Evolutionary conservation across 1,140 invertebrate genomes (phyloP).

Genomic region (Drosophila takahashii): DNA sequence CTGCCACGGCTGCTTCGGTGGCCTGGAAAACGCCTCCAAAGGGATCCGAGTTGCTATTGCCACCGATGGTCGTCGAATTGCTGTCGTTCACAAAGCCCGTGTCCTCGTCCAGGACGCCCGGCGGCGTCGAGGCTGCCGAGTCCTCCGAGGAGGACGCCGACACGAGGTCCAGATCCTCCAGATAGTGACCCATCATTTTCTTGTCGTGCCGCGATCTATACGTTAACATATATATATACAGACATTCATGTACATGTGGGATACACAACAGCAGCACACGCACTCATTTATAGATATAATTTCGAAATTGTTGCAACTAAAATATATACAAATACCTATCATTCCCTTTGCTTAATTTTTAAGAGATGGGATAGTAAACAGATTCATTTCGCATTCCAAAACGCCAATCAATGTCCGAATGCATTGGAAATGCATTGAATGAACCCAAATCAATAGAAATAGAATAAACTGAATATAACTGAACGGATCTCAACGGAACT

Average conservation of each 20-base stretch:
- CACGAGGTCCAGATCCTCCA: slow-evolving; percentile 61
- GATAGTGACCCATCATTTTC: slow-evolving; percentile 60
- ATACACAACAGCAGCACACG: slow-evolving; percentile 21
- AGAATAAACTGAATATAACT: slow-evolving; percentile 19
- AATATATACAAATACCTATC: too few species aligned
- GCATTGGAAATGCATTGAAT: slow-evolving; percentile 29
- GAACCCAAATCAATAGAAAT: slow-evolving; percentile 16
- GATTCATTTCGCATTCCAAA: slow-evolving; percentile 1
- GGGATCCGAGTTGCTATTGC: slow-evolving; percentile 29
- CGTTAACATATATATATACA: slow-evolving; percentile 52
- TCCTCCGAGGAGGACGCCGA: slow-evolving; percentile 49
- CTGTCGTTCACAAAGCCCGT: slow-evolving; percentile 69
- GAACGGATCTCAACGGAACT: slow-evolving; percentile 8
- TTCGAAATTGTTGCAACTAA: background rate
- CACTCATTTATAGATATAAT: background rate
- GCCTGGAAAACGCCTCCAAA: slow-evolving; percentile 60
- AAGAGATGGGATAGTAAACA: background rate
- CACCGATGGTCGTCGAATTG: slow-evolving; percentile 20
- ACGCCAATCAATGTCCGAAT: slow-evolving; percentile 36
- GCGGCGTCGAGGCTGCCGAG: slow-evolving; percentile 19
- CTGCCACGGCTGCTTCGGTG: slow-evolving; percentile 35
- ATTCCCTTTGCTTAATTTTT: too few species aligned
- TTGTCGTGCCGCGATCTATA: slow-evolving; percentile 63
- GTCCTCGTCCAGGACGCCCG: slow-evolving; percentile 51
- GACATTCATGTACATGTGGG: slow-evolving; percentile 34